Conservation (phyloP, 2,888 invertebrate genomes). For the Yponomeuta cagnagella region DNA sequence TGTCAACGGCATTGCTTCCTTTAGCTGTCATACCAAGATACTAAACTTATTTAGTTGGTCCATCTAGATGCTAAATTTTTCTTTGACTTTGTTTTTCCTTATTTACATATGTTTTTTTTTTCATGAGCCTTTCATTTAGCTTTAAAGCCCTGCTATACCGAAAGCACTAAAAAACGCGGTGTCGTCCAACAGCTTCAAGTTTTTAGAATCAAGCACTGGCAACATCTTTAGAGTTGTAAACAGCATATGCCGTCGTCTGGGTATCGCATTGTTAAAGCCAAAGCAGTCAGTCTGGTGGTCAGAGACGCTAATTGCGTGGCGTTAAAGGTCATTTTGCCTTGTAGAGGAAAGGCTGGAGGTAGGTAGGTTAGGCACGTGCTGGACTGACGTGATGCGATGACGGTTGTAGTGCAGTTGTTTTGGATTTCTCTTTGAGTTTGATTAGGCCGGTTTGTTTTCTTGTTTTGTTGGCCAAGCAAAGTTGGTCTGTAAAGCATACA, state of each 20-base stretch:
- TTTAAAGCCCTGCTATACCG: too few species aligned
- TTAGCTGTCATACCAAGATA: too few species aligned
- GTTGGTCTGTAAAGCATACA: neutral
- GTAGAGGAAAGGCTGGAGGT: neutral
- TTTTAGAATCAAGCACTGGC: too few species aligned
- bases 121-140: too few species aligned
- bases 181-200: too few species aligned
- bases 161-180: too few species aligned
- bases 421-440: neutral
- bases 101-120: too few species aligned
- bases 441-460: neutral
- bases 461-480: neutral
- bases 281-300: neutral
- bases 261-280: constrained; percentile 43
- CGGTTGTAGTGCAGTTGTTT: neutral
- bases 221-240: too few species aligned
- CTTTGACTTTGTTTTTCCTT: too few species aligned
- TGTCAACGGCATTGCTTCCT: too few species aligned
- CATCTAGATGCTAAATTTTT: too few species aligned
- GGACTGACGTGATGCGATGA: constrained; percentile 39
- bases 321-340: constrained; percentile 3
- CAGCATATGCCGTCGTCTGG: neutral
- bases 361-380: constrained; percentile 50
- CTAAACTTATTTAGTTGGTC: too few species aligned
- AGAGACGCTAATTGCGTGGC: neutral